Base-by-base conservation (phyloP, 2,888 invertebrate genomes). In the Xanthorhoe designata region DNA sequence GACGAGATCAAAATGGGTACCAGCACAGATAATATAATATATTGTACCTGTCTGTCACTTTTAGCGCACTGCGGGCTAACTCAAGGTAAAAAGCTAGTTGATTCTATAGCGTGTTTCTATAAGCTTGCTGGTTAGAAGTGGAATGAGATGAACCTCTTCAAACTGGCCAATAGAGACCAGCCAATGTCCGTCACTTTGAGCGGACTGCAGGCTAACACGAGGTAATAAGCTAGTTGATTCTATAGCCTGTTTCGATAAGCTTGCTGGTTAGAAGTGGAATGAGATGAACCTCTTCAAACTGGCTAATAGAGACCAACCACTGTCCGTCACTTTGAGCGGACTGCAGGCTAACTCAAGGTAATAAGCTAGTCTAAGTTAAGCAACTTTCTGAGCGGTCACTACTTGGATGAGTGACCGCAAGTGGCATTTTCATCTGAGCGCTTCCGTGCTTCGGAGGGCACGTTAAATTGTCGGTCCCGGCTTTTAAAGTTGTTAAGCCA, bases 141-240 rank as follows among this genome's bases (percentile, higher is more conserved):
- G n/a, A 35, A 35, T 2, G 35, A 10, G 35, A 8, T 8, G 59
- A 53, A 24, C 24, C 24, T 5, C 38, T 94, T 94, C 79, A 76
- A 88, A 2, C 82, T 94, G 5, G 92, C 92, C 0, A 79, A 88
- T 0, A 75, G 94, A 3, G 93, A 93, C 56, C 78, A 88, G 18
- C 88, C 90, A 0, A 86, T 88, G 0, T 71, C 83, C 0, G 85
- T 92, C 29, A 87, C 86, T 1, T 76, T 94, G 0, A 84, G 79
- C 5, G 91, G 91, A 0, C 77, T 94, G 0, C 75, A 85, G 47
- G 85, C 98, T 0, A 96, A 97, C 57, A 96, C 97, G 15, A 92
- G 87, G 94, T 93, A 68, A 47, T 10, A 13, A 51, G 10, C 13
- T 42, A 42, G 42, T 42, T 32, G 32, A 32, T 32, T 32, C 32